These are phyloP conservation scores for Eurosta solidaginis DNA, from an alignment of 1,140 invertebrate species.

Conservation along the genomic window DNA sequence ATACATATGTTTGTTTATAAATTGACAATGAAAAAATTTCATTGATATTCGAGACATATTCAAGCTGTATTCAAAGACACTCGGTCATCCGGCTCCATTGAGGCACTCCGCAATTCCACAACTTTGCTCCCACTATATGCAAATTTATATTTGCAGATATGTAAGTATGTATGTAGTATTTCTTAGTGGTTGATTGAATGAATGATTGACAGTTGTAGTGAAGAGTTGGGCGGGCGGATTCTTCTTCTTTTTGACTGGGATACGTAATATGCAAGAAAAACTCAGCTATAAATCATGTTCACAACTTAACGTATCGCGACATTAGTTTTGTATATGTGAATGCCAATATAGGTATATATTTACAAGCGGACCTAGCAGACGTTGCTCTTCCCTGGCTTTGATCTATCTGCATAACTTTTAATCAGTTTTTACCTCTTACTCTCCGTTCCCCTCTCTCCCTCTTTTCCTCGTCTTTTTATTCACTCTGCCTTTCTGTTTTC, in stretches of 20 bases:
- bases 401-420: too few species aligned
- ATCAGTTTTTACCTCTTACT: too few species aligned
- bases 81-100: background rate
- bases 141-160: too few species aligned
- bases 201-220: background rate
- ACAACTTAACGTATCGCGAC: background rate
- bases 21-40: slow-evolving; percentile 14
- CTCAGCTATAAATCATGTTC: background rate
- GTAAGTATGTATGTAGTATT: too few species aligned
- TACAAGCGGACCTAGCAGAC: too few species aligned
- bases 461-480: too few species aligned
- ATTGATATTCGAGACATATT: slow-evolving; percentile 24
- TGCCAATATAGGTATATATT: too few species aligned
- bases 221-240: background rate
- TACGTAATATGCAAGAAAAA: background rate
- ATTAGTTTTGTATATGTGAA: background rate
- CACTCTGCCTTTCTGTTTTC: too few species aligned
- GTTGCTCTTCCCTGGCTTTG: too few species aligned
- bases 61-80: background rate
- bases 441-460: too few species aligned
- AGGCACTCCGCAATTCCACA: background rate
- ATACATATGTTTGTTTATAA: background rate
- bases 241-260: too few species aligned
- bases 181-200: background rate
- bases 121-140: too few species aligned